Base-by-base conservation (phyloP, 2,113 vertebrate species). In the Chamaea fasciata region DNA sequence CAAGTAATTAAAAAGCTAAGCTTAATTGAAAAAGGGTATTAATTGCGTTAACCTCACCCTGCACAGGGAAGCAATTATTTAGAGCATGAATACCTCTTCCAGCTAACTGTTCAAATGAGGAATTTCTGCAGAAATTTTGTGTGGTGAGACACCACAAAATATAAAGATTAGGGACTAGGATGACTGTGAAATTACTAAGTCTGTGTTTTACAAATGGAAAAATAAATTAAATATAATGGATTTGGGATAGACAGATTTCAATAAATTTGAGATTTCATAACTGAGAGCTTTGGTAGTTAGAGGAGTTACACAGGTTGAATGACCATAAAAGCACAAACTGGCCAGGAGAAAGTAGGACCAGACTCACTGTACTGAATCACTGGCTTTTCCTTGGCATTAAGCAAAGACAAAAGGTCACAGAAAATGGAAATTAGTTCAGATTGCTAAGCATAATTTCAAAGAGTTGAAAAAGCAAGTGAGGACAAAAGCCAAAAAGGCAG, bases 171-270 rank as follows among this genome's bases (percentile, higher is more conserved):
- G 24, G 20, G 2, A 70, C 21, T 27, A 42, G 28, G 22, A 49
- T 41, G 17, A 52, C 28, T 2, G 2, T 47, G 41, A 91, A 71
- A 83, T 69, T 44, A 46, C 0, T 0, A 85, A 59, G 15, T 31
- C n/a, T 53, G 19, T 64, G 41, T 65, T n/a, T 52, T 56, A 37
- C 0, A 2, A 71, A 62, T 9, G 6, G 60, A 79, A 84, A 87
- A 83, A 7, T 17, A 64, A 82, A 64, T 20, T 57, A 10, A 75
- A 65, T 71, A 35, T 9, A 71, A 79, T 52, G 22, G 3, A 37
- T 64, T 78, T 71, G 33, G 6, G 10, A 8, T 47, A 44, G 53
- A 5, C 10, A 50, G 9, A 47, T 82, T 81, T 87, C 65, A 67
- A 14, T 60, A 82, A 79, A 59, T 19, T 55, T 0, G 1, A 60